Evolutionary conservation across 2,113 vertebrate genomes (phyloP).

Genomic region (Caloenas nicobarica): DNA sequence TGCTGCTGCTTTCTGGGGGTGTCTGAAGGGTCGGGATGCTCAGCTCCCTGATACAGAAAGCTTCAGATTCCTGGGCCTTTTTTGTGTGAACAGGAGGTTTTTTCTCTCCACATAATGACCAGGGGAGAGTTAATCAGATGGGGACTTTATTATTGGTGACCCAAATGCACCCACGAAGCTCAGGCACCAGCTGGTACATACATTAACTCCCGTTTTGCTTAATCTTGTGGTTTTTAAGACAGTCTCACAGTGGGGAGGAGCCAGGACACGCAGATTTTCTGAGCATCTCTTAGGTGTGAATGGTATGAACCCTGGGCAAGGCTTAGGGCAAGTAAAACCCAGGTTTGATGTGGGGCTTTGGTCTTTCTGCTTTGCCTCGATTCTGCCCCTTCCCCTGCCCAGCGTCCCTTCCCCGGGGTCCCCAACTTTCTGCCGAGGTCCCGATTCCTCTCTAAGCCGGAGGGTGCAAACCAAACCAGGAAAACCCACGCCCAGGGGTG

Average conservation of each 20-base stretch:
- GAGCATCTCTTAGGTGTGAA: not conserved
- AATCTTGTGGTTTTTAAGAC: not conserved
- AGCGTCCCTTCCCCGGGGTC: not conserved
- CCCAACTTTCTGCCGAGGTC: not conserved
- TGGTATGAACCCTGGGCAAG: not conserved
- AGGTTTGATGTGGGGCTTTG: accelerated
- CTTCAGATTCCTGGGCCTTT: not conserved
- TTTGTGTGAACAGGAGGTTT: not conserved
- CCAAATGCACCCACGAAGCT: not conserved
- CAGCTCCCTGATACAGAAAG: not conserved
- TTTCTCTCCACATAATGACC: not conserved
- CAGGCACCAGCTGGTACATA: not conserved
- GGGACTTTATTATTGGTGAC: not conserved
- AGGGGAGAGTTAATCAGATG: not conserved
- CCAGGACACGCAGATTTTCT: not conserved
- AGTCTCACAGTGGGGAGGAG: not conserved
- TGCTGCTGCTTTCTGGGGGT: not conserved
- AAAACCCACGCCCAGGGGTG: not conserved
- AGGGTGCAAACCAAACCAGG: not conserved
- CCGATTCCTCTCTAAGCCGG: accelerated
- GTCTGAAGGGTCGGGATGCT: not conserved
- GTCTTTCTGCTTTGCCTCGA: not conserved
- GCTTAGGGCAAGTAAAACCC: not conserved
- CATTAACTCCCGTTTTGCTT: not conserved
- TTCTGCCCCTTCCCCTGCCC: not conserved